Base-by-base conservation (phyloP, 2,888 invertebrate genomes). In the Cephus spinipes region DNA sequence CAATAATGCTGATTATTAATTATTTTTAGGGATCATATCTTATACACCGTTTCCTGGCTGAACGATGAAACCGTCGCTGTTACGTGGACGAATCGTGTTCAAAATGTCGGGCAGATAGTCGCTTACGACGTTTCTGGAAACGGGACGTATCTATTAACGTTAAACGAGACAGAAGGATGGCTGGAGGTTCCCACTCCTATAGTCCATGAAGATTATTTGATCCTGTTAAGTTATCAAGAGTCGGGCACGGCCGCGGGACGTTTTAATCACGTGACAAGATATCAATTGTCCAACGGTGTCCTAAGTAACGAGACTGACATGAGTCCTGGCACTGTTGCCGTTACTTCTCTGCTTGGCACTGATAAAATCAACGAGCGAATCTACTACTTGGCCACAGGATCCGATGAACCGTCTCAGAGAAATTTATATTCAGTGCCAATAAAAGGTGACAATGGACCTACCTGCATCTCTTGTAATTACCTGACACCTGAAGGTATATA, bases 81-180 rank as follows among this genome's bases (percentile, higher is more conserved):
- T 0, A 93, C 96, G 9, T 98, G 98, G 96, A 92, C 97, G 77
- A 98, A 98, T 90, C 94, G 98, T 76, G 94, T 96, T 34, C 98
- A 99, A 91, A 98, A 95, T 88, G 86, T 94, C 76, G 93, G 94
- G 68, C 91, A 94, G 33, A 87, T 95, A 71, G 93, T 94, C 23
- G 92, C 94, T 35, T 96, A 96, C 88, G 91, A 93, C 77, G 82
- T 92, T 12, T 85, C 74, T 12, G 77, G 73, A 12, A 88, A 89
- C 30, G 79, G 79, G 30, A 75, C 76, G 15, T 81, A 91, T 85
- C 86, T 92, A 87, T 92, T 89, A 81, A 93, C 88, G 81, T 91
- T 94, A n/a, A 89, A 90, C 0, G 95, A 96, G 86, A 91, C 93
- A 0, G 92, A 93, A 0, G 97, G 97, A 1, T 97, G 97, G 97